Evolutionary conservation across 2,797 vertebrate genomes (phyloP), one percentile per base, ranked within the genome.

Genomic region (Pipistrellus nathusii): DNA sequence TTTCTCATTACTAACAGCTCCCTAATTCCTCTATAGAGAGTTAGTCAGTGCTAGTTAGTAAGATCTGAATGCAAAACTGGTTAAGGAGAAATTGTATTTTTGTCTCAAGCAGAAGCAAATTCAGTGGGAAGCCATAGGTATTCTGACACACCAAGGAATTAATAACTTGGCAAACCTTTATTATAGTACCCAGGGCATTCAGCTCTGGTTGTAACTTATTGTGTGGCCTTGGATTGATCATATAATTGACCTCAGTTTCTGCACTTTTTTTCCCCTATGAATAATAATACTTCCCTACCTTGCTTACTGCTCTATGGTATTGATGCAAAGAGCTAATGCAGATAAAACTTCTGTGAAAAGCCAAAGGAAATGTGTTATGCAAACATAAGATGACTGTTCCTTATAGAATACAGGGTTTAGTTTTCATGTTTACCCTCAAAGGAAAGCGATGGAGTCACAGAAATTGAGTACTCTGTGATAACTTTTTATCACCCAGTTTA

Each of bases 91-190:
- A 69, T 71, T 62, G 27, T 32, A 30, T 51, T 77, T 66, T 76
- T 25, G 41, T 17, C n/a, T 77, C 35, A 53, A 88, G 35, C 20
- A 94, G 13, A 93, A 95, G 17, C 13, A 83, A 85, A 87, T 93
- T 87, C 38, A 59, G 2, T 55, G 62, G 27, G 18, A 93, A 77
- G 4, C 48, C 32, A 51, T 38, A 91, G 75, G 10, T 1, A 41
- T 81, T 86, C 68, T 27, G 25, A 55, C 18, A 73, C 27, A 72
- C 2, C 25, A 88, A 78, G 10, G 48, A 46, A 84, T 27, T 53
- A 20, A 23, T 51, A 86, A 48, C 0, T 41, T 46, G 17, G 44
- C 10, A 55, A 68, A 66, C 21, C 1, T 48, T 90, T 75, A 48
- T 57, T 38, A 64, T n/a, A 27, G 17, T 4, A 72, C 8, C n/a